These are phyloP conservation scores for Nasonia giraulti DNA, from an alignment of 1,140 invertebrate genomes.

Conservation along the genomic window DNA sequence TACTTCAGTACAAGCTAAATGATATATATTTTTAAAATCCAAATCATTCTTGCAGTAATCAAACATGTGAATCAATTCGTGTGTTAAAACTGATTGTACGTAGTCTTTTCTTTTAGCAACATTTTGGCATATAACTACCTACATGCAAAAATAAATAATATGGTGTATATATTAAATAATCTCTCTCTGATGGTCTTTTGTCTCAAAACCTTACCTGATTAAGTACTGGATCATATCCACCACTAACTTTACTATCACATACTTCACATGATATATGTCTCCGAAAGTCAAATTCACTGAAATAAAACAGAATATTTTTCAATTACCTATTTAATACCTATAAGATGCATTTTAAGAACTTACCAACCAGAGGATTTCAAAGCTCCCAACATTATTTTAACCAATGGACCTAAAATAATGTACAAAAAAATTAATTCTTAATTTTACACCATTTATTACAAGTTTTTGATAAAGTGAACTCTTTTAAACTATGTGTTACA, in stretches of 20 bases:
- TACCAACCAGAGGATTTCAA: conserved; percentile 90
- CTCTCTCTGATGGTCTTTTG: neutral
- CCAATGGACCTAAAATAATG: conserved; percentile 80
- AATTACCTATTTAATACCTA: conserved; percentile 36
- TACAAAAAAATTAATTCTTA: neutral
- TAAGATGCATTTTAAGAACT: conserved; percentile 61
- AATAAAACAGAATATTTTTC: conserved; percentile 60
- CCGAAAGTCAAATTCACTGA: conserved; percentile 85
- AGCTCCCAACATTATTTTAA: conserved; percentile 90
- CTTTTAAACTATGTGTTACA: too few species aligned
- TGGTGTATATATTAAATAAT: neutral
- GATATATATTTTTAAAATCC: conserved; percentile 92
- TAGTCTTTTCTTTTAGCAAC: conserved; percentile 78
- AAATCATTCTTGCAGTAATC: conserved; percentile 93
- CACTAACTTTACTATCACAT: conserved; percentile 87
- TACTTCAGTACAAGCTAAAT: conserved; percentile 96
- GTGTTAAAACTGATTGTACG: conserved; percentile 87
- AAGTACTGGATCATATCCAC: conserved; percentile 91
- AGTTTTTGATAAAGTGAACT: too few species aligned
- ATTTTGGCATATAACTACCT: conserved; percentile 96
- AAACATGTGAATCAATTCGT: conserved; percentile 98
- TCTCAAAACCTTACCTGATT: conserved; percentile 82
- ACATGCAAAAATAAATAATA: conserved; percentile 56
- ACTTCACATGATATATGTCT: conserved; percentile 95
- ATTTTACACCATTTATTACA: too few species aligned